Percentiles rank a stretch among this genome's conserved stretches.
Evolutionary conservation across 2,113 vertebrate genomes (phyloP).

Genomic region (Chamaea fasciata): DNA sequence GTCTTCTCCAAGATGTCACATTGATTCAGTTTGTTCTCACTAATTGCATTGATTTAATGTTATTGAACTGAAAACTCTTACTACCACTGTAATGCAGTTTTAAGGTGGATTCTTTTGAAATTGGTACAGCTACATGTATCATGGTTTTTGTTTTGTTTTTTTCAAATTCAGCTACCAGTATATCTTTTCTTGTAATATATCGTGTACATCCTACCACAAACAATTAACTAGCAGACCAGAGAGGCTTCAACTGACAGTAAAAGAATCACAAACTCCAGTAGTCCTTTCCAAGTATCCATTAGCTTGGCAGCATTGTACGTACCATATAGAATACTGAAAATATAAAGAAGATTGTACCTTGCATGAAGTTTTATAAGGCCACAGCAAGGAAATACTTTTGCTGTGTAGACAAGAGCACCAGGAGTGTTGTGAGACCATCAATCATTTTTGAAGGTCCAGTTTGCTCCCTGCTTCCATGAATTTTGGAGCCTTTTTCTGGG

Average conservation of each 20-base stretch:
- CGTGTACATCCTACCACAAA: neutral
- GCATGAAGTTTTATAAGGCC: neutral
- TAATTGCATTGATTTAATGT: slow-evolving; percentile 39
- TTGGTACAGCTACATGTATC: neutral
- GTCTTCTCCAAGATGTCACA: slow-evolving; percentile 1
- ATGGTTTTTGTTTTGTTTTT: neutral
- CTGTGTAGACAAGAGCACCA: neutral
- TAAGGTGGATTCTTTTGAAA: slow-evolving; percentile 1
- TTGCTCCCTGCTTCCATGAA: neutral
- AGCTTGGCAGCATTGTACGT: neutral
- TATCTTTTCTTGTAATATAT: neutral
- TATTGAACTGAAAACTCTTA: slow-evolving; percentile 18
- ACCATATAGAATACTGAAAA: neutral
- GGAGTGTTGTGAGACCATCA: neutral
- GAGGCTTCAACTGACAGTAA: neutral
- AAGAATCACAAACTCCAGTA: neutral
- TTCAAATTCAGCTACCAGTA: neutral
- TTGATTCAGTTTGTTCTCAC: slow-evolving; percentile 15
- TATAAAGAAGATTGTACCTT: neutral
- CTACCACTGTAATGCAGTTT: neutral
- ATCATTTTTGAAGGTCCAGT: neutral
- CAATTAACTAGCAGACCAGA: neutral
- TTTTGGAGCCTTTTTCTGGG: neutral
- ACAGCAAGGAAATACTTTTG: neutral
- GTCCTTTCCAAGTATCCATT: neutral